Percentiles rank a stretch among this genome's conserved stretches.
phyloP scores from a whole-genome alignment of 2,113 vertebrate species.

The Dinomys branickii region DNA sequence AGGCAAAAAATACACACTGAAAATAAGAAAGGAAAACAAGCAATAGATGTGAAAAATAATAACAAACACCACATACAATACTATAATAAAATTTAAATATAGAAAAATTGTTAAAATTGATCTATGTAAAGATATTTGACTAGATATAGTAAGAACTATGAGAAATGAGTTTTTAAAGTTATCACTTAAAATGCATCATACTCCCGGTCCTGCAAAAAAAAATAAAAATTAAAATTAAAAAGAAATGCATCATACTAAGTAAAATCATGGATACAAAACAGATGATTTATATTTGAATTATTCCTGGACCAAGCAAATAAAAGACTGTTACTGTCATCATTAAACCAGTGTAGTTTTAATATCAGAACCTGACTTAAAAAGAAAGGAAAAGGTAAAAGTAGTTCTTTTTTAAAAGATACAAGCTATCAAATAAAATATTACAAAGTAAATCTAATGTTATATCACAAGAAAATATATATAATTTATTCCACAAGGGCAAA shows the following conservation, averaged over 20 bases:
- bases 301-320: not conserved
- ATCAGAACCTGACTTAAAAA: not conserved
- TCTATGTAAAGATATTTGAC: not conserved
- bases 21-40: slow-evolving; percentile 22
- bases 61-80: not conserved
- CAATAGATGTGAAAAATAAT: not conserved
- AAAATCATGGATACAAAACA: not conserved
- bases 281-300: not conserved
- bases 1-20: not conserved
- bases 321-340: not conserved
- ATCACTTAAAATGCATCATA: too few relatives aligned
- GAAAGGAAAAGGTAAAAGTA: not conserved
- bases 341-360: slow-evolving; percentile 5
- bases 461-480: not conserved
- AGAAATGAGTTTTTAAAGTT: not conserved
- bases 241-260: too few relatives aligned
- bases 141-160: not conserved
- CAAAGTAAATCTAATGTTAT: not conserved
- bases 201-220: too few relatives aligned
- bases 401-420: not conserved
- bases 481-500: not conserved
- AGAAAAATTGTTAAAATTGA: not conserved
- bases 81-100: not conserved
- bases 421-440: not conserved
- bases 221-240: too few relatives aligned